Evolutionary conservation across 1,140 invertebrate species (phyloP).

Genomic region (Lasioglossum baleicum): DNA sequence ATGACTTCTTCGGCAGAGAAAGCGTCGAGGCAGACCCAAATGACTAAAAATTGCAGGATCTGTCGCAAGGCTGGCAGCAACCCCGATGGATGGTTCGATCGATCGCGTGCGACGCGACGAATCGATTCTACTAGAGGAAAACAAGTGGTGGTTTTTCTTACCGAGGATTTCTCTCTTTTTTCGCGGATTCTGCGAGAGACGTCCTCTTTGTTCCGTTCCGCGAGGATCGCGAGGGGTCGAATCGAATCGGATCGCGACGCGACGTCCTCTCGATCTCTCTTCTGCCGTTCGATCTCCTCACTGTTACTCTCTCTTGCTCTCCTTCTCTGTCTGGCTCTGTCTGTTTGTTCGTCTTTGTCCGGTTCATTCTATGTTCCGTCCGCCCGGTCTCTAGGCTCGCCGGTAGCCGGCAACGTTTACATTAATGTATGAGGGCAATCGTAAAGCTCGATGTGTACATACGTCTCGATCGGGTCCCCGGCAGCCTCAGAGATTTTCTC

Average conservation of each 20-base stretch:
- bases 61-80: no score
- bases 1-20: no score
- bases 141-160: conserved; percentile 1
- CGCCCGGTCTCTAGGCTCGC: conserved; percentile 14
- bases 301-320: not conserved
- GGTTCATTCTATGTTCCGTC: no score
- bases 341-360: not conserved
- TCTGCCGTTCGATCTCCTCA: no score
- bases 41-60: no score
- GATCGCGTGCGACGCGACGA: conserved; percentile 40
- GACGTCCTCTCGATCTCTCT: conserved; percentile 23
- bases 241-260: not conserved
- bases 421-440: conserved; percentile 79
- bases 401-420: conserved; percentile 71
- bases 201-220: not conserved
- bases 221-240: not conserved
- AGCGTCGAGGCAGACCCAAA: no score
- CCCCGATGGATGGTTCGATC: conserved; percentile 36
- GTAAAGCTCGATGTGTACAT: conserved; percentile 79
- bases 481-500: conserved; percentile 71
- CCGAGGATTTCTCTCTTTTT: conserved; percentile 51
- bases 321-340: not conserved
- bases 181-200: not conserved
- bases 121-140: conserved; percentile 44
- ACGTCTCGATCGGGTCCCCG: conserved; percentile 70